Conservation (phyloP, 2,888 invertebrate genomes). For the Polydrusus cervinus region DNA sequence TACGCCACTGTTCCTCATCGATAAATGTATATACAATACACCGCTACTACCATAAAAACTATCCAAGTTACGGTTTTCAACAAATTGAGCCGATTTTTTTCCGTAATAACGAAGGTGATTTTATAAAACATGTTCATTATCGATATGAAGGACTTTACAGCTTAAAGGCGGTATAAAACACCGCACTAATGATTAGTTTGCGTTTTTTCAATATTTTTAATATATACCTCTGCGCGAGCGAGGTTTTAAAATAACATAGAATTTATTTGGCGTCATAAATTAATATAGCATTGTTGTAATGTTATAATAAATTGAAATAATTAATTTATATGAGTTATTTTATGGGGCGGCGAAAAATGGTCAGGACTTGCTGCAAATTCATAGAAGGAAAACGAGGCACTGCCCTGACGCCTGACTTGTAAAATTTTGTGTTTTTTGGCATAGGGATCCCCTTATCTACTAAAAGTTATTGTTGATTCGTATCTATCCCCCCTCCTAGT, state of each 20-base stretch:
- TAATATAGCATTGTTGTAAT: not conserved
- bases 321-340: slow-evolving; percentile 15
- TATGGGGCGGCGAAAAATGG: slow-evolving; percentile 24
- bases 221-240: too few species aligned
- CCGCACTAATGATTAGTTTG: slow-evolving; percentile 6
- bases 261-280: slow-evolving; percentile 6
- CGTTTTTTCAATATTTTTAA: slow-evolving; percentile 17
- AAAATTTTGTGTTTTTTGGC: too few species aligned
- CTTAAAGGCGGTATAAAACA: slow-evolving; percentile 10
- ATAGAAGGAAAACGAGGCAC: too few species aligned
- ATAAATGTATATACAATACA: not conserved
- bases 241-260: not conserved
- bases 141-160: slow-evolving; percentile 14
- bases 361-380: too few species aligned
- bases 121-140: slow-evolving; percentile 4
- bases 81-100: slow-evolving; percentile 3
- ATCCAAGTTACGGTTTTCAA: slow-evolving; percentile 1
- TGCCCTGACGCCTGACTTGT: too few species aligned
- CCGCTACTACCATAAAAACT: not conserved
- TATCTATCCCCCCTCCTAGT: too few species aligned
- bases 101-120: slow-evolving; percentile 10
- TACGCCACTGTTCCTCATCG: too few species aligned
- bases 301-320: not conserved
- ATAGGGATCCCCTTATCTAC: too few species aligned
- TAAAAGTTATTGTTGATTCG: too few species aligned